phyloP scores from a whole-genome alignment of 2,797 vertebrate species.

The Clarias fuscus region DNA sequence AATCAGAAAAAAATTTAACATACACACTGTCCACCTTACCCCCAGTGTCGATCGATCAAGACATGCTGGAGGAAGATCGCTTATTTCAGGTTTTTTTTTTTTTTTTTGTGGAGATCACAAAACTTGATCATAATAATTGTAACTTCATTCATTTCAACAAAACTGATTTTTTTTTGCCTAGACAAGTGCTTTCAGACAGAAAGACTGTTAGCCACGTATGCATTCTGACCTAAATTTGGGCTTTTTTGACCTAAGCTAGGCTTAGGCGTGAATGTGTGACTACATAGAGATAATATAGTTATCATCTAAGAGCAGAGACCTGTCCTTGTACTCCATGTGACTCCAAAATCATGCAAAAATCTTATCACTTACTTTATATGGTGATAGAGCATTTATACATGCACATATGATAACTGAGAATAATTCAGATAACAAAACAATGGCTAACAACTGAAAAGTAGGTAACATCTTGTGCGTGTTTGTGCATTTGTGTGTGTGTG shows the following conservation, averaged over 20 bases:
- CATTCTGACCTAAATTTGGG: neutral
- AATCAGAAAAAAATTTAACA: neutral
- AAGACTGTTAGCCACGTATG: neutral
- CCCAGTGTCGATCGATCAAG: neutral
- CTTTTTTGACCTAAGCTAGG: neutral
- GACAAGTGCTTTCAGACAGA: neutral
- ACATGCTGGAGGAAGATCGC: neutral
- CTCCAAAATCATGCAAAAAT: constrained; percentile 6
- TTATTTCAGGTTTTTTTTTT: neutral
- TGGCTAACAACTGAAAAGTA: neutral
- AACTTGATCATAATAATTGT: neutral
- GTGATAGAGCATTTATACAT: constrained; percentile 8
- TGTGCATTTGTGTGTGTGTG: neutral
- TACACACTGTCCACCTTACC: neutral
- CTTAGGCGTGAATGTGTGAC: neutral
- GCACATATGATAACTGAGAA: neutral
- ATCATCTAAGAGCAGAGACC: neutral
- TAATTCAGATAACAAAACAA: neutral
- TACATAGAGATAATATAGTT: neutral
- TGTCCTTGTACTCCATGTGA: neutral
- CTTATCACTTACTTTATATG: neutral
- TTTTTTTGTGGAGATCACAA: constrained; percentile 9
- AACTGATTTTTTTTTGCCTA: neutral
- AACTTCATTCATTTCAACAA: neutral
- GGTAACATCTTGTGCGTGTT: neutral